phyloP scores from a whole-genome alignment of 2,797 vertebrate genomes.

The Microctenopoma lineatum region DNA sequence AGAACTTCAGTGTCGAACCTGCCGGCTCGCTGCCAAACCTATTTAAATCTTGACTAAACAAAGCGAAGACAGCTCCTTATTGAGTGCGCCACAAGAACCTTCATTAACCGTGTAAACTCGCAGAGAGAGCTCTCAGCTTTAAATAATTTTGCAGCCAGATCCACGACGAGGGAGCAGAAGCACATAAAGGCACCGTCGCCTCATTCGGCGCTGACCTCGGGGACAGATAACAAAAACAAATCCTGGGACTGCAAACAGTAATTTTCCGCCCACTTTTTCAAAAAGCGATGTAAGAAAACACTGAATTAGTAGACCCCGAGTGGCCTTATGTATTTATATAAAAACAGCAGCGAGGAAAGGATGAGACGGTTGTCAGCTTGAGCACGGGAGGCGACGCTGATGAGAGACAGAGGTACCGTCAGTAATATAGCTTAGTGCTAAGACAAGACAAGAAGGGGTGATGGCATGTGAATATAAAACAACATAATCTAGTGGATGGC shows the following conservation, averaged over 20 bases:
- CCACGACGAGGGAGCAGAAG: conserved; percentile 42
- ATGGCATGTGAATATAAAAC: conserved; percentile 26
- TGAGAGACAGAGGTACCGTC: conserved; percentile 37
- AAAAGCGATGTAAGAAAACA: conserved; percentile 25
- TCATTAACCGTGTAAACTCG: conserved; percentile 64
- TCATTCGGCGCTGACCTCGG: conserved; percentile 58
- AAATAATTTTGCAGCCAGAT: conserved; percentile 55
- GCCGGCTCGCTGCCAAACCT: conserved; percentile 64
- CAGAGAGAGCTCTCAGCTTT: conserved; percentile 49
- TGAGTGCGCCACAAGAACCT: conserved; percentile 63
- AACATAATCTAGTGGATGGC: conserved; percentile 19
- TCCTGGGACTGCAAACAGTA: conserved; percentile 20
- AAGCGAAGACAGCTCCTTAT: conserved; percentile 65
- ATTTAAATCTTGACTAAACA: conserved; percentile 73
- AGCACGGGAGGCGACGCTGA: conserved; percentile 25
- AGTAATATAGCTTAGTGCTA: conserved; percentile 8
- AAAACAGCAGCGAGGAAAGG: conserved; percentile 9
- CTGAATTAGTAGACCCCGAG: conserved; percentile 13
- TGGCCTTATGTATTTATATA: conserved; percentile 1
- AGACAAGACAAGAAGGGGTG: conserved; percentile 5
- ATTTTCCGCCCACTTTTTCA: conserved; percentile 31
- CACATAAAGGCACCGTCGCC: conserved; percentile 47
- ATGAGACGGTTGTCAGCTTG: conserved; percentile 21
- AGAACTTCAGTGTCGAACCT: conserved; percentile 55
- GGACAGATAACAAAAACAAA: conserved; percentile 59